A percentile compares a stretch with the other conserved stretches of the same genome.
phyloP scores from a whole-genome alignment of 2,113 vertebrate genomes.

The Phrynosoma platyrhinos region DNA sequence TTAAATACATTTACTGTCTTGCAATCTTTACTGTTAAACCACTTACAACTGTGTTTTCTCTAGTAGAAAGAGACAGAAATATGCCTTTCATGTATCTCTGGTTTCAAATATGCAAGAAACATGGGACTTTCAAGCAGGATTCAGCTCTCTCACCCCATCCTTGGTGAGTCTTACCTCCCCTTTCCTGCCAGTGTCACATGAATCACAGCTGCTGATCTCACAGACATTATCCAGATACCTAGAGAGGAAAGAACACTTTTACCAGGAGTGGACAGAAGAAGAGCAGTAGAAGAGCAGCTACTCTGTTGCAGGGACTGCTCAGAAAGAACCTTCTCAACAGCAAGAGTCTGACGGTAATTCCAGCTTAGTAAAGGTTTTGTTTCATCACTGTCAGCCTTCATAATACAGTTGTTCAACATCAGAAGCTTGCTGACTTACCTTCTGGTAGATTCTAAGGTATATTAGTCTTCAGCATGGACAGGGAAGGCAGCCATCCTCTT shows the following conservation, averaged over 20 bases:
- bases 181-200: neutral
- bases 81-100: no score
- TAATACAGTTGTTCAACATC: neutral
- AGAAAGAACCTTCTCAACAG: conserved; percentile 32
- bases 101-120: no score
- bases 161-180: neutral
- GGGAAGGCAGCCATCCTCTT: no score
- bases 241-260: neutral
- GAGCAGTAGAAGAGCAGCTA: no score
- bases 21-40: no score
- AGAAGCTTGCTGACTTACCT: neutral
- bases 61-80: no score
- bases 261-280: no score
- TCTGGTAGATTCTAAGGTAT: neutral
- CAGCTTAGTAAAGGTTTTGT: neutral
- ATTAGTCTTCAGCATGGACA: neutral
- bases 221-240: neutral
- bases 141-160: no score
- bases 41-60: no score
- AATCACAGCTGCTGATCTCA: neutral
- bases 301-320: neutral
- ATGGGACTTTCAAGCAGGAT: no score
- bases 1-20: no score
- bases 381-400: neutral
- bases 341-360: conserved; percentile 24